phyloP scores from a whole-genome alignment of 1,140 invertebrate species.

The Lamellibrachia luymesi region DNA sequence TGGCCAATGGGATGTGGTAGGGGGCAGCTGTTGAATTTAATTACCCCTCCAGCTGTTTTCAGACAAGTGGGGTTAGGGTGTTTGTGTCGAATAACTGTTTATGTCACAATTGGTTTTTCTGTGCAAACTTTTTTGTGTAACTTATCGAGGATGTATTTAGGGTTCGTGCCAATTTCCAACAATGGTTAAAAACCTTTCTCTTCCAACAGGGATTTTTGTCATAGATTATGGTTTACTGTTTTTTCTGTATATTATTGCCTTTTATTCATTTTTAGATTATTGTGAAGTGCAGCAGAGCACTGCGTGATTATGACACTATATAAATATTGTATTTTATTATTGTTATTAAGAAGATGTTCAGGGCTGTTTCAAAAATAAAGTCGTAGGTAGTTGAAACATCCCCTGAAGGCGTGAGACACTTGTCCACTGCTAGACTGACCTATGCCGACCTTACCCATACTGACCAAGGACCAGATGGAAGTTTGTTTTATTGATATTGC shows the following conservation, averaged over 20 bases:
- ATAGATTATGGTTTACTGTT: too few relatives aligned
- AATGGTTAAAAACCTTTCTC: too few relatives aligned
- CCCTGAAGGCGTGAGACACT: background rate
- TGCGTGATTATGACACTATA: too few relatives aligned
- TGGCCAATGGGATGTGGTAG: background rate
- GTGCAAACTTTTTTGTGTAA: background rate
- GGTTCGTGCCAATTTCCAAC: background rate
- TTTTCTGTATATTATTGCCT: too few relatives aligned
- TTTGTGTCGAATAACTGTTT: background rate
- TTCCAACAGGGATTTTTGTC: too few relatives aligned
- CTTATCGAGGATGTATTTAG: background rate
- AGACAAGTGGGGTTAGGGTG: background rate
- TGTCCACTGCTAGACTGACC: background rate
- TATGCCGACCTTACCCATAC: too few relatives aligned
- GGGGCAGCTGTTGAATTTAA: too few relatives aligned
- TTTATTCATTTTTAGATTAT: too few relatives aligned
- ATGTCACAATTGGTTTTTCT: background rate
- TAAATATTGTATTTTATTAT: too few relatives aligned
- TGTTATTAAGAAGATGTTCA: too few relatives aligned
- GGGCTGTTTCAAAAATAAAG: background rate
- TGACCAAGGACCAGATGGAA: background rate
- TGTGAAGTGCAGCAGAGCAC: too few relatives aligned
- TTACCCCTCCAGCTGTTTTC: background rate
- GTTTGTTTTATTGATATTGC: background rate
- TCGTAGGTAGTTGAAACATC: background rate